Evolutionary conservation across 2,797 vertebrate species (phyloP).

Genomic region (Mormyrus hasselquistii): DNA sequence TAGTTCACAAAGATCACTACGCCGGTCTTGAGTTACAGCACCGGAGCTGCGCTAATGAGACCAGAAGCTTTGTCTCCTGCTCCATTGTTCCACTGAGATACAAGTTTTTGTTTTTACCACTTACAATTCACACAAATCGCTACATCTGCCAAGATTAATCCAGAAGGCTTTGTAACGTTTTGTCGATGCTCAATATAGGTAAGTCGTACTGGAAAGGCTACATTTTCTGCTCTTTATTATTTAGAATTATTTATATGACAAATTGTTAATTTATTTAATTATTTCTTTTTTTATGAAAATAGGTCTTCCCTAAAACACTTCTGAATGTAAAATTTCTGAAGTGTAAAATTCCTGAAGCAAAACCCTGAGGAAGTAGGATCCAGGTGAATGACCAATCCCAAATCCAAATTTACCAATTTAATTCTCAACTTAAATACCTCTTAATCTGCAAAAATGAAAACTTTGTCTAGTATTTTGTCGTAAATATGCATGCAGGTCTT

Average conservation of each 20-base stretch:
- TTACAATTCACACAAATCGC: not conserved
- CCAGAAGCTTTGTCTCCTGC: conserved; percentile 33
- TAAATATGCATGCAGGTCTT: not conserved
- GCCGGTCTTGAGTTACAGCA: conserved; percentile 70
- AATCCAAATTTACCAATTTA: not conserved
- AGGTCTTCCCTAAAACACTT: not conserved
- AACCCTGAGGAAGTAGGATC: not conserved
- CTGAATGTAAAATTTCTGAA: not conserved
- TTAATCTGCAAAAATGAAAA: not conserved
- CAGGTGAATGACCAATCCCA: not conserved
- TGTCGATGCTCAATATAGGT: not conserved
- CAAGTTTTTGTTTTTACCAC: not conserved
- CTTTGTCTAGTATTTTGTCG: not conserved
- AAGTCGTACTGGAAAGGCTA: not conserved
- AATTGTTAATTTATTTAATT: not conserved
- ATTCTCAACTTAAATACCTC: not conserved
- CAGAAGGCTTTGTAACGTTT: not conserved
- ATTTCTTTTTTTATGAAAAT: not conserved
- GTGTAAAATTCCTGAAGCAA: not conserved
- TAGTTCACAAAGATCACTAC: conserved; percentile 75
- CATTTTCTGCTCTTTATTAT: not conserved
- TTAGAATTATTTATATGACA: not conserved
- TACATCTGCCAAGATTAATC: not conserved
- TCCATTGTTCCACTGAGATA: not conserved
- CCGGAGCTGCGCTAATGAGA: conserved; percentile 61